Evolutionary conservation across 2,888 invertebrate species (phyloP), one percentile per base, ranked within the genome.

Genomic region (Chironomus tentans): DNA sequence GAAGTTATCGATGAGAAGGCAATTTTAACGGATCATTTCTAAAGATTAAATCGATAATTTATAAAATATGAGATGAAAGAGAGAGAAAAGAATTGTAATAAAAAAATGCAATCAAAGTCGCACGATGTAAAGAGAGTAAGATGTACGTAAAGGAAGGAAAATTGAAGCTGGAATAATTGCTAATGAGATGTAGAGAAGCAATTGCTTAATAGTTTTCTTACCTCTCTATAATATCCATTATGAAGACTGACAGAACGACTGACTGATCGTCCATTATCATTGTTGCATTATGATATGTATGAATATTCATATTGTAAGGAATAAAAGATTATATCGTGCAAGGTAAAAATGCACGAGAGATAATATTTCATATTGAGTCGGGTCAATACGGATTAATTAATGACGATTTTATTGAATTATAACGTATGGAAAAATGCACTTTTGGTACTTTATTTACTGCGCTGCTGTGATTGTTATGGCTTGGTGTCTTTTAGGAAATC

Each of bases 11-110:
- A 56, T 56, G 56, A 56, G 56, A 56, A 65, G 65, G 21, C 65
- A 65, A 65, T 65, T 65, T 70, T 70, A 70, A 47, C 70, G 70
- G 47, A 48, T 70, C 50, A 70, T 70, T 68, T 28, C 68, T 38
- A 13, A 65, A 24, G 22, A 65, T 65, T 24, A 65, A 65, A 65
- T 65, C 24, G 65, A 65, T 65, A 24, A 65, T 65, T 65, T 65
- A 22, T 65, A 24, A 65, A 56, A 18, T 56, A 56, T 56, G 38
- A 56, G 18, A 56, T 56, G 56, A 15, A 56, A 50, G 50, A 56
- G 3, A 38, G 10, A 38, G 38, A 38, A 10, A 10, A 38, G 38
- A 38, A 28, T 28, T 28, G 28, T 28, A 24, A 68, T 12, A 70
- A 13, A 70, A 68, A 70, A 47, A 18, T 70, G 70, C 15, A 68